Percentiles rank a stretch among this genome's conserved stretches.
These are phyloP conservation scores for Psettodes erumei DNA, from an alignment of 2,113 vertebrate species.

Conservation along the genomic window DNA sequence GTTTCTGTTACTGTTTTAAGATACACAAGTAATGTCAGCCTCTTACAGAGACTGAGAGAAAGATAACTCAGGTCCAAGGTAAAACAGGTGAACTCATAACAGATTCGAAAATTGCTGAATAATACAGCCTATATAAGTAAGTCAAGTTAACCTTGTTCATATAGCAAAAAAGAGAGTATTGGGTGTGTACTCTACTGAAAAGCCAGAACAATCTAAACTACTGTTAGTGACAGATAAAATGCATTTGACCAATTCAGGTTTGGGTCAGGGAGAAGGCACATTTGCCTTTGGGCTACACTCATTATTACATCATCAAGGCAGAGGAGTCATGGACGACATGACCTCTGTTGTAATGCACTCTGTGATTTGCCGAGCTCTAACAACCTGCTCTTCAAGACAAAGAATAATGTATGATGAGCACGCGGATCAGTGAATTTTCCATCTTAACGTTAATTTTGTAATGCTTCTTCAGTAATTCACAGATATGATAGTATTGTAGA, in stretches of 20 bases:
- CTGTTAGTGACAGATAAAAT: conserved; percentile 28
- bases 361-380: neutral
- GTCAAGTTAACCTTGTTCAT: neutral
- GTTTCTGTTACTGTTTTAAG: neutral
- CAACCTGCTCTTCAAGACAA: neutral
- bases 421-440: neutral
- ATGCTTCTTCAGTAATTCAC: neutral
- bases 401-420: neutral
- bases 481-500: neutral
- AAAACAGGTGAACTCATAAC: neutral
- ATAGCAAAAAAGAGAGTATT: neutral
- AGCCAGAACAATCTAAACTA: neutral
- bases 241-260: conserved; percentile 36
- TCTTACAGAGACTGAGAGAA: neutral
- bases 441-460: neutral
- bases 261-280: conserved; percentile 45
- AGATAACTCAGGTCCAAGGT: neutral
- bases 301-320: conserved; percentile 43
- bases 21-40: neutral
- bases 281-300: conserved; percentile 26
- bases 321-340: conserved; percentile 30
- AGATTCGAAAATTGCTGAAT: neutral
- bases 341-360: conserved; percentile 22
- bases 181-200: neutral
- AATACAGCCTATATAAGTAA: neutral